Evolutionary conservation across 2,888 invertebrate species (phyloP).

Genomic region (Eumacrocentrus americanus): DNA sequence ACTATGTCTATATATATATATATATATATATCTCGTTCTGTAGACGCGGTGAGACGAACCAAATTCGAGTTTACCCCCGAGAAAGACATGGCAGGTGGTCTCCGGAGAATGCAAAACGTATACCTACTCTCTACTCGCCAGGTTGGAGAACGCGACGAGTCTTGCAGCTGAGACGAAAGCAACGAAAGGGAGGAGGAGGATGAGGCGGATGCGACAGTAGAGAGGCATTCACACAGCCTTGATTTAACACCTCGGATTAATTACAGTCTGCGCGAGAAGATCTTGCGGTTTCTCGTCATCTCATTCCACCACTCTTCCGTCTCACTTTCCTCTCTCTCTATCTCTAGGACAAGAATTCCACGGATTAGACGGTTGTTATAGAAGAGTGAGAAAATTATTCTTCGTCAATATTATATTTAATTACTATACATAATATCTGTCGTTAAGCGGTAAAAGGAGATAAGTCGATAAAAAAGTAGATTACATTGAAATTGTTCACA

Average conservation of each 20-base stretch:
- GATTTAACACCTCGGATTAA: constrained; percentile 58
- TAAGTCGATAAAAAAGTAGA: too few relatives aligned
- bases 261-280: constrained; percentile 45
- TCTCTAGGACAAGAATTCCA: constrained; percentile 17
- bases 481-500: too few relatives aligned
- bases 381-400: background rate
- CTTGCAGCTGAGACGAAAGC: background rate
- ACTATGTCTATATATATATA: too few relatives aligned
- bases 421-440: too few relatives aligned
- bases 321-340: background rate
- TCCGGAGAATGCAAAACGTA: constrained; percentile 44
- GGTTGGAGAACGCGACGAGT: constrained; percentile 6
- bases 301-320: constrained; percentile 1
- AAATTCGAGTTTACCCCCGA: constrained; percentile 27
- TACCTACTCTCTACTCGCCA: constrained; percentile 39
- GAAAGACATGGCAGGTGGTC: constrained; percentile 43
- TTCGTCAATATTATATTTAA: too few relatives aligned
- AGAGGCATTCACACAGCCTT: constrained; percentile 46
- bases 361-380: constrained; percentile 17
- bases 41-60: constrained; percentile 13
- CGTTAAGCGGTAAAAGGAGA: too few relatives aligned
- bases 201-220: constrained; percentile 21
- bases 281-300: constrained; percentile 26
- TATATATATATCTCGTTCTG: background rate
- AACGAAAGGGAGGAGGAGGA: constrained; percentile 17